Base-by-base conservation (phyloP, 1,140 invertebrate genomes). In the Cotesia typhae region DNA sequence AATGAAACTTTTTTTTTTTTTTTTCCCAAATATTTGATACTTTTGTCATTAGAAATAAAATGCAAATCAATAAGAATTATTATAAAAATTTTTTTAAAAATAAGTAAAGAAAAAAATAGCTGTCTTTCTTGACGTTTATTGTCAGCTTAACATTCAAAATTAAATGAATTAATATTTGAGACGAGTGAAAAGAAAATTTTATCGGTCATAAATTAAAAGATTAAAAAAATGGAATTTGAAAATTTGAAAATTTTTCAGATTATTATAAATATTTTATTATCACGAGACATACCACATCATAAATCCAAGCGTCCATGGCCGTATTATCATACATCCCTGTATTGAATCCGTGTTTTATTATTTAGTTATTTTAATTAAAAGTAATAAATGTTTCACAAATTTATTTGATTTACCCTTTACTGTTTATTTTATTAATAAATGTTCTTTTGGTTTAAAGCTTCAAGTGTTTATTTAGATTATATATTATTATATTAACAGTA, bases 261-360 rank as follows among this genome's bases (percentile, higher is more conserved):
- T 28, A 28, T 20, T 3, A 55, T 53, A 36, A 20, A 14, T 10
- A 51, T 63, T 41, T 28, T 4, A 51, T 35, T n/a, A 12, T 35
- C n/a, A 51, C 4, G 14, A 36, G 6, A 80, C 82, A 65, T 83
- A 84, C 83, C 83, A 84, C 82, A 67, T 84, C 83, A 78, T 85
- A 85, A 81, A 87, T 86, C 85, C 85, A 87, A 67, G 84, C 75
- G 67, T 87, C 85, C 85, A 87, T 87, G 76, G 78, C 74, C 63
- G 78, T 80, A 71, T 80, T 80, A 71, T 81, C 80, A 74, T 78
- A 80, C 81, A 81, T 81, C 37, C 63, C 53, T 65, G 37, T 72
- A 7, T 60, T 35, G 5, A 67, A 10, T 67, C 52, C 37, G 36
- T 36, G 20, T n/a, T 47, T 38, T n/a, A 57, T 57, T 28, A 17